A percentile compares a stretch with the other conserved stretches of the same genome.
Evolutionary conservation across 2,888 invertebrate species (phyloP).

Genomic region (Helleia helle): DNA sequence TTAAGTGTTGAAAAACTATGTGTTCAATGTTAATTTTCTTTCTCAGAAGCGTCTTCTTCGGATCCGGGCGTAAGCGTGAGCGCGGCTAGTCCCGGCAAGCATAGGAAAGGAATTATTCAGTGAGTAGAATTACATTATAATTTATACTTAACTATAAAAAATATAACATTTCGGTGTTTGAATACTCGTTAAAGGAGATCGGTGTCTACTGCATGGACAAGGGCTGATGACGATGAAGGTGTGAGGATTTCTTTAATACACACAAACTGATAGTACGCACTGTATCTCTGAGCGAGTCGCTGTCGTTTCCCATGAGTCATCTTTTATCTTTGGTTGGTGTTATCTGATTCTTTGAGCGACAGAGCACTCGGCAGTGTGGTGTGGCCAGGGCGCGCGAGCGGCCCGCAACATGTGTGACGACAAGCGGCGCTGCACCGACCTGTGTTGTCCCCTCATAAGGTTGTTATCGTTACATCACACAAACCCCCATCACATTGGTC

Average conservation of each 20-base stretch:
- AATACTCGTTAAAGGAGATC: too few species aligned
- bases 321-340: slow-evolving; percentile 41
- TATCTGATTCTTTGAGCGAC: slow-evolving; percentile 41
- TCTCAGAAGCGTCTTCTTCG: slow-evolving; percentile 77
- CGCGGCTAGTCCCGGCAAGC: slow-evolving; percentile 89
- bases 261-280: slow-evolving; percentile 28
- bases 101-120: slow-evolving; percentile 88
- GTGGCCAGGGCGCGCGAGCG: slow-evolving; percentile 23
- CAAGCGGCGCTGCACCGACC: slow-evolving; percentile 13
- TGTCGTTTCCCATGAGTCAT: slow-evolving; percentile 42
- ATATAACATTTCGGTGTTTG: too few species aligned
- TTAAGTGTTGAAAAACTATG: too few species aligned
- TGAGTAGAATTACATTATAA: slow-evolving; percentile 62
- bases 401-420: slow-evolving; percentile 17
- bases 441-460: slow-evolving; percentile 23
- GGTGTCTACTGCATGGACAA: too few species aligned
- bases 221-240: too few species aligned
- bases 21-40: too few species aligned
- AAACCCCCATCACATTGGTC: slow-evolving; percentile 1
- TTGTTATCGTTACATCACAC: slow-evolving; percentile 6
- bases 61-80: slow-evolving; percentile 71
- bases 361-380: slow-evolving; percentile 21
- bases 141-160: neutral
- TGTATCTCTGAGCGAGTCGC: slow-evolving; percentile 25
- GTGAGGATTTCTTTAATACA: slow-evolving; percentile 16